These are phyloP conservation scores for Onthophagus taurus DNA, from an alignment of 1,140 invertebrate genomes.

Conservation along the genomic window DNA sequence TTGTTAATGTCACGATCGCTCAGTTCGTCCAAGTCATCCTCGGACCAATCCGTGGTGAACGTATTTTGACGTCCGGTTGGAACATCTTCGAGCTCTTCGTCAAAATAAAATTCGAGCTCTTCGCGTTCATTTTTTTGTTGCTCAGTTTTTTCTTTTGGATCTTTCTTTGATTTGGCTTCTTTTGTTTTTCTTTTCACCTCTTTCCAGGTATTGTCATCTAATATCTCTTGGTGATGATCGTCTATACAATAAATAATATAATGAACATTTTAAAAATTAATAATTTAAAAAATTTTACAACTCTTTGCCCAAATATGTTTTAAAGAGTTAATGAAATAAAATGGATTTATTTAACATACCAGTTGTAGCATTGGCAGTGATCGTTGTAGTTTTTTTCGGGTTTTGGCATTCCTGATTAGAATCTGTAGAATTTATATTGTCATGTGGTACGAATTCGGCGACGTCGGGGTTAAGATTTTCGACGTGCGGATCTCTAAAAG, in stretches of 20 bases:
- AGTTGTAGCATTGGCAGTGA: too few relatives aligned
- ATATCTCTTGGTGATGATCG: too few relatives aligned
- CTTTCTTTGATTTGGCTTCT: constrained; percentile 36
- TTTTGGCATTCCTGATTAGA: too few relatives aligned
- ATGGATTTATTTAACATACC: too few relatives aligned
- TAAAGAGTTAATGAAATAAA: too few relatives aligned
- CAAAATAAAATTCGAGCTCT: constrained; percentile 94
- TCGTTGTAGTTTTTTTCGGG: too few relatives aligned
- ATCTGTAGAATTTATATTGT: constrained; percentile 16
- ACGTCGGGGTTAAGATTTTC: constrained; percentile 69
- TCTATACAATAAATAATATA: too few relatives aligned
- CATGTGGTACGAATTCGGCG: constrained; percentile 67
- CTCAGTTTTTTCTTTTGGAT: constrained; percentile 32
- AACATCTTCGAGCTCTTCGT: constrained; percentile 78
- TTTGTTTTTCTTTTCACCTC: constrained; percentile 33
- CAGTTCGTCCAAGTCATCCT: constrained; percentile 81
- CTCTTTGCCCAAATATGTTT: too few relatives aligned
- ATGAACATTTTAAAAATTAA: too few relatives aligned
- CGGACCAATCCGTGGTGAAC: constrained; percentile 58
- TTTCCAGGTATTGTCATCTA: constrained; percentile 26
- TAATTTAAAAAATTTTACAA: too few relatives aligned
- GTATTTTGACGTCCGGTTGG: constrained; percentile 69
- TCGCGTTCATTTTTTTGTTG: constrained; percentile 49
- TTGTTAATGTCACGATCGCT: constrained; percentile 91
- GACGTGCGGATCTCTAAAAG: constrained; percentile 23